phyloP scores from a whole-genome alignment of 2,888 invertebrate genomes.

The Scaptomyza caliginosa region DNA sequence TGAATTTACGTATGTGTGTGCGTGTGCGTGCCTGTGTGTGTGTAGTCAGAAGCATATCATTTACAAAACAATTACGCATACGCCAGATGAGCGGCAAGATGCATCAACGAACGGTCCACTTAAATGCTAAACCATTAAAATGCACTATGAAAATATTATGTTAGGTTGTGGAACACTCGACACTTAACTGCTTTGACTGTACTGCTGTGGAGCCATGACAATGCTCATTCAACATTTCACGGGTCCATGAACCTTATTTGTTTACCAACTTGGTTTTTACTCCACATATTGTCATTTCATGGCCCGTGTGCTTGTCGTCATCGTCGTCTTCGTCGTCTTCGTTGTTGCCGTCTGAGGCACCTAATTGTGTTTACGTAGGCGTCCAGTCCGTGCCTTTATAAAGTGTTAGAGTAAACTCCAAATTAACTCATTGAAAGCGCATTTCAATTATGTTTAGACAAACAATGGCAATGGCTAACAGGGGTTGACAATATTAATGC shows the following conservation, averaged over 20 bases:
- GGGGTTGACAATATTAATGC: constrained; percentile 69
- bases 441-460: constrained; percentile 76
- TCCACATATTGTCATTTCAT: constrained; percentile 77
- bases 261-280: constrained; percentile 69
- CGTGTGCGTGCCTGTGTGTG: constrained; percentile 16
- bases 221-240: constrained; percentile 45
- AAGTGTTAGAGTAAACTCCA: constrained; percentile 52
- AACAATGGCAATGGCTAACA: constrained; percentile 52
- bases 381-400: constrained; percentile 42
- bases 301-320: constrained; percentile 38
- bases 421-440: constrained; percentile 78
- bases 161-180: constrained; percentile 54
- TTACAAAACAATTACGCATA: constrained; percentile 72
- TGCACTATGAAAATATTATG: constrained; percentile 74
- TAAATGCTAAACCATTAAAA: constrained; percentile 68
- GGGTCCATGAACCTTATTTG: constrained; percentile 43
- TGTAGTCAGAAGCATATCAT: constrained; percentile 49
- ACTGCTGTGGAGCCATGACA: constrained; percentile 41
- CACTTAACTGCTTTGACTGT: constrained; percentile 4
- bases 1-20: constrained; percentile 1
- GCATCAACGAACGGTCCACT: constrained; percentile 44
- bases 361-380: constrained; percentile 78
- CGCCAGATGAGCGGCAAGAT: constrained; percentile 47
- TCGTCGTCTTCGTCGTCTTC: constrained; percentile 18
- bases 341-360: too few relatives aligned